These are phyloP conservation scores for Drosophila willistoni DNA, from an alignment of 1,140 invertebrate genomes.

Conservation along the genomic window DNA sequence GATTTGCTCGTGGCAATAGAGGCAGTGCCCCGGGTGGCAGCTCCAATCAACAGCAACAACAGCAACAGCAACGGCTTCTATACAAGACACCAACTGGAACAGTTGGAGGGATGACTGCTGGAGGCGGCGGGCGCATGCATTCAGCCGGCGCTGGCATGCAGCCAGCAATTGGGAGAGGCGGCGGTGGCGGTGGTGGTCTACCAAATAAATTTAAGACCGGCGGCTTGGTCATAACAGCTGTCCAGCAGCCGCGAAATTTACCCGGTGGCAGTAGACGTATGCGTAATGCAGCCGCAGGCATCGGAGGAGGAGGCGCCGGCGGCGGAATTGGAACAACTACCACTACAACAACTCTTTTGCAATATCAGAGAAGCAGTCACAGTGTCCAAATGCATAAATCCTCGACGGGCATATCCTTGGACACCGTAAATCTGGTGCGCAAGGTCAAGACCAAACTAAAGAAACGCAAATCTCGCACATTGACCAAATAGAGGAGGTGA, in stretches of 20 bases:
- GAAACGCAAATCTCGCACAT: slow-evolving; percentile 71
- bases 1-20: slow-evolving; percentile 53
- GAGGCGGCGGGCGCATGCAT: slow-evolving; percentile 25
- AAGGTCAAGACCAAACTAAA: slow-evolving; percentile 79
- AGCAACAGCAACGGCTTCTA: slow-evolving; percentile 43
- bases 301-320: slow-evolving; percentile 7
- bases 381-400: slow-evolving; percentile 42
- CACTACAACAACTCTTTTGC: slow-evolving; percentile 4
- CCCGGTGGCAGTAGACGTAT: slow-evolving; percentile 45
- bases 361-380: slow-evolving; percentile 38
- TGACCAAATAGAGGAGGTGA: slow-evolving; percentile 37
- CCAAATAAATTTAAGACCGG: slow-evolving; percentile 85
- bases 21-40: slow-evolving; percentile 26
- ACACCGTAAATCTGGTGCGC: slow-evolving; percentile 67
- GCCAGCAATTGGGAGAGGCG: slow-evolving; percentile 7
- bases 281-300: slow-evolving; percentile 35
- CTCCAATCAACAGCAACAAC: slow-evolving; percentile 35
- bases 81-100: slow-evolving; percentile 36
- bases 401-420: slow-evolving; percentile 40
- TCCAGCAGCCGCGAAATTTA: slow-evolving; percentile 60
- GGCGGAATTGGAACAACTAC: background rate
- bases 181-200: slow-evolving; percentile 6
- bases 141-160: slow-evolving; percentile 33
- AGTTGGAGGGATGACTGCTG: background rate
- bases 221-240: slow-evolving; percentile 85